Evolutionary conservation across 2,797 vertebrate species (phyloP).

Genomic region (Cirrhinus molitorella): DNA sequence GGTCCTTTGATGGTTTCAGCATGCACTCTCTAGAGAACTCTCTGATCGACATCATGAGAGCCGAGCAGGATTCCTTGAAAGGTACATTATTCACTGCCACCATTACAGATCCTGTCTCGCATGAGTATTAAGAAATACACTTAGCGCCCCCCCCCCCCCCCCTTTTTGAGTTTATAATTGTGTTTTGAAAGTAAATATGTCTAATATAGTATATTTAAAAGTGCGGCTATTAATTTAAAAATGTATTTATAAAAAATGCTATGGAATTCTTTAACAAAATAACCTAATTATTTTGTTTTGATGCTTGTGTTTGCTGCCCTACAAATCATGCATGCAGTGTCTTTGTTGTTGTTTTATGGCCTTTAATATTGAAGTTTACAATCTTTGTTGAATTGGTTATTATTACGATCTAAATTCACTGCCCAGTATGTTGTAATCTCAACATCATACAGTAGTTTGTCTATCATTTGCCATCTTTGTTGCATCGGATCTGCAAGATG

Average conservation of each 20-base stretch:
- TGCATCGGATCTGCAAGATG: neutral
- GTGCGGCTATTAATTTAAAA: too few species aligned
- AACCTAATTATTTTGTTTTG: neutral
- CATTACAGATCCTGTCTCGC: neutral
- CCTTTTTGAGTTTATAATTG: too few species aligned
- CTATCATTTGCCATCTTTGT: neutral
- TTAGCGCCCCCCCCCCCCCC: too few species aligned
- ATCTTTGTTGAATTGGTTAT: neutral
- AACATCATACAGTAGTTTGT: neutral
- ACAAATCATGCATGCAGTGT: neutral
- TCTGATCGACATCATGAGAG: conserved; percentile 99
- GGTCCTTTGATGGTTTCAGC: conserved; percentile 93
- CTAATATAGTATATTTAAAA: too few species aligned
- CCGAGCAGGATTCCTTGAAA: conserved; percentile 99
- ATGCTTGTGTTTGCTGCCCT: conserved; percentile 6
- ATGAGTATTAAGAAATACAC: neutral
- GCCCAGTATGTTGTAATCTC: conserved; percentile 8
- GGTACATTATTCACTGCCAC: conserved; percentile 77
- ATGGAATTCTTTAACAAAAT: neutral
- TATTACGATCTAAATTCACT: neutral
- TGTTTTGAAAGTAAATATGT: too few species aligned
- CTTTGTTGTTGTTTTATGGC: neutral
- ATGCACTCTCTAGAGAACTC: conserved; percentile 99
- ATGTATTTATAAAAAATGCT: too few species aligned
- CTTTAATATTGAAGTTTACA: neutral